These are phyloP conservation scores for Eristalinus sepulchralis DNA, from an alignment of 2,888 invertebrate genomes.

Conservation along the genomic window DNA sequence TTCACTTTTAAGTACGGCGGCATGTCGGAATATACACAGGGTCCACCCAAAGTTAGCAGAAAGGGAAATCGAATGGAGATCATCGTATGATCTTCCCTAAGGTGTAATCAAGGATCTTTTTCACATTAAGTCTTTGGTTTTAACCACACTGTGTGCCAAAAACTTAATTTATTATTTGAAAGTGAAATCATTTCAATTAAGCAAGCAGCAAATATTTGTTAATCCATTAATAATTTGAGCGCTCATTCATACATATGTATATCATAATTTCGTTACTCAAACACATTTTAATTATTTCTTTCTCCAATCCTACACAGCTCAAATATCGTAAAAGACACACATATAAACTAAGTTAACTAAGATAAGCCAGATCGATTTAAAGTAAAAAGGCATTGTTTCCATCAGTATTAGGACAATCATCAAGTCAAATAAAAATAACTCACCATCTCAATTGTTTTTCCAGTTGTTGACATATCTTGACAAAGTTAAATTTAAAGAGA, in stretches of 20 bases:
- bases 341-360: background rate
- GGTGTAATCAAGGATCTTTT: conserved; percentile 66
- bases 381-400: background rate
- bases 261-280: background rate
- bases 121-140: conserved; percentile 20
- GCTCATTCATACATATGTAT: background rate
- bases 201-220: background rate
- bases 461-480: conserved; percentile 59
- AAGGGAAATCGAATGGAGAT: conserved; percentile 88
- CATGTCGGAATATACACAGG: conserved; percentile 84
- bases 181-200: background rate
- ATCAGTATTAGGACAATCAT: conserved; percentile 60
- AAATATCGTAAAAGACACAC: background rate
- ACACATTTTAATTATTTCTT: background rate
- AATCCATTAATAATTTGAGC: background rate
- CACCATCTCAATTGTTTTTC: conserved; percentile 11
- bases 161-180: background rate
- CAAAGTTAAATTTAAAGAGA: conserved; percentile 15
- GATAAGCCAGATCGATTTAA: background rate
- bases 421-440: conserved; percentile 8
- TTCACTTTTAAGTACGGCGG: conserved; percentile 88
- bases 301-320: background rate
- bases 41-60: conserved; percentile 85
- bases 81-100: conserved; percentile 82
- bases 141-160: conserved; percentile 44